Evolutionary conservation across 2,797 vertebrate species (phyloP).

Genomic region (Ibycter americanus): DNA sequence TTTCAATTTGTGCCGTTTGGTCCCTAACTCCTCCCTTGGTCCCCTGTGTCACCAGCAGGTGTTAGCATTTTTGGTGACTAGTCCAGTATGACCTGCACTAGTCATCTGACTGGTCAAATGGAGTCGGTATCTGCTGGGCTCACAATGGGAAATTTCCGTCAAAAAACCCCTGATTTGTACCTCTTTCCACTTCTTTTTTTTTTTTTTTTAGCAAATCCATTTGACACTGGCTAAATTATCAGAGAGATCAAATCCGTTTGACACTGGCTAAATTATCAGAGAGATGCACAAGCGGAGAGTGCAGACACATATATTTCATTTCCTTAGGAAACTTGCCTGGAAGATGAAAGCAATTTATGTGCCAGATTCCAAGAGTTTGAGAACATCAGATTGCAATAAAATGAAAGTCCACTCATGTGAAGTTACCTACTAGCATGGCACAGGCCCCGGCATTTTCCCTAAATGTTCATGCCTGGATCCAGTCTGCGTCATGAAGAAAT

Average conservation of each 20-base stretch:
- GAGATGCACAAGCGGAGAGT: not conserved
- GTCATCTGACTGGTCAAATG: not conserved
- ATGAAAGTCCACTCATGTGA: not conserved
- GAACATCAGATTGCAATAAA: not conserved
- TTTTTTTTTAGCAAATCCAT: not conserved
- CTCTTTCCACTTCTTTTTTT: not conserved
- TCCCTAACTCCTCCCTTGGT: not conserved
- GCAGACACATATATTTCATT: not conserved
- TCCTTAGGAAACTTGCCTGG: not conserved
- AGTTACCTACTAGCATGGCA: not conserved
- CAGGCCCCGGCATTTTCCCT: accelerated
- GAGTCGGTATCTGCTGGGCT: not conserved
- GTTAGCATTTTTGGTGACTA: not conserved
- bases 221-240: not conserved
- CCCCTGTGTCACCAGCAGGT: too few relatives aligned
- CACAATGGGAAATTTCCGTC: not conserved
- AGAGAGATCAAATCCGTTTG: not conserved
- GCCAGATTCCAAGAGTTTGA: not conserved
- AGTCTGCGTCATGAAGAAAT: not conserved
- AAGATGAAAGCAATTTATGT: not conserved
- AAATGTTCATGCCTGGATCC: not conserved
- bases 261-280: accelerated
- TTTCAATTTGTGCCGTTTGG: not conserved
- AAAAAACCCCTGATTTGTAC: not conserved
- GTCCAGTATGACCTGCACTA: not conserved